A percentile compares a stretch with the other conserved stretches of the same genome.
phyloP scores from a whole-genome alignment of 2,888 invertebrate species.

The Cataglyphis livida region DNA sequence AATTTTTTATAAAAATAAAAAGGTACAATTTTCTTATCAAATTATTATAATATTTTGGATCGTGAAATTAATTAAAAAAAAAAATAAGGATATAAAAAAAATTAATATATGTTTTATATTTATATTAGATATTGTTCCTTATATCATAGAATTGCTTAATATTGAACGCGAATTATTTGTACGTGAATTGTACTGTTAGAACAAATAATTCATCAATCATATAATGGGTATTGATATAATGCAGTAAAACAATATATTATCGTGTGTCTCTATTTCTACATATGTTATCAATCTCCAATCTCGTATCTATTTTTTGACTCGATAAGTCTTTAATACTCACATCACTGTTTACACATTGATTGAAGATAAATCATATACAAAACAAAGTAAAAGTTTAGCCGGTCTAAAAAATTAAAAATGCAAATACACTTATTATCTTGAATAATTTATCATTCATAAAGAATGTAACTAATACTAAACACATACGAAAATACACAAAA shows the following conservation, averaged over 20 bases:
- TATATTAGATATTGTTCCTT: background rate
- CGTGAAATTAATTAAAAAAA: background rate
- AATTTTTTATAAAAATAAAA: background rate
- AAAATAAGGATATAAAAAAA: background rate
- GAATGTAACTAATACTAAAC: background rate
- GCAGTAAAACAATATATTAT: background rate
- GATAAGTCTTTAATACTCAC: background rate
- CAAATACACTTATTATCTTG: background rate
- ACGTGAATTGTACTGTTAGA: background rate
- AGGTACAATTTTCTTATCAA: background rate
- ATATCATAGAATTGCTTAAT: background rate
- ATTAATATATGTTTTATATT: background rate
- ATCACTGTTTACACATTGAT: background rate
- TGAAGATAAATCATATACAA: background rate
- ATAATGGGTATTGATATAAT: background rate
- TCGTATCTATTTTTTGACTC: background rate
- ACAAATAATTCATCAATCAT: background rate
- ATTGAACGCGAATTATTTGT: background rate
- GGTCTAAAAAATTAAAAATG: slow-evolving; percentile 19
- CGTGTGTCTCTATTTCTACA: slow-evolving; percentile 3
- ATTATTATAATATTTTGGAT: background rate
- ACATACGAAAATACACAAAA: slow-evolving; percentile 6
- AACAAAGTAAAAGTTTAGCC: background rate
- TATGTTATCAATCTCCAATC: background rate
- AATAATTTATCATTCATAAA: background rate